Evolutionary conservation across 2,113 vertebrate species (phyloP).

Genomic region (Myrmecobius fasciatus): DNA sequence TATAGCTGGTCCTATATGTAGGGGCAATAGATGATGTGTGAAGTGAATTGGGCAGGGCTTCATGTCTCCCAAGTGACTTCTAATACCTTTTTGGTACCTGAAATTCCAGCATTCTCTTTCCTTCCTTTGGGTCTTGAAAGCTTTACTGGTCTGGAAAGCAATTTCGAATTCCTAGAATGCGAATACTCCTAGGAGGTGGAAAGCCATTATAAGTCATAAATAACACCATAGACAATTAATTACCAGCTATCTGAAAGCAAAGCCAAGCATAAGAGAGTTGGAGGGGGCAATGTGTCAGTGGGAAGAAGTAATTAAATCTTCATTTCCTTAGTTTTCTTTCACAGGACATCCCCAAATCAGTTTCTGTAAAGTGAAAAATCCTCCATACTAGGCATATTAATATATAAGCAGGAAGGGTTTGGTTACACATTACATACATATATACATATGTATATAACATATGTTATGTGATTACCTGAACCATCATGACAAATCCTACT

Average conservation of each 20-base stretch:
- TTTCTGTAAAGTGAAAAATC: neutral
- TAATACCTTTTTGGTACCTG: neutral
- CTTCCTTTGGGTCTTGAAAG: neutral
- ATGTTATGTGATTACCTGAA: neutral
- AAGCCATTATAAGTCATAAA: neutral
- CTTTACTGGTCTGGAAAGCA: neutral
- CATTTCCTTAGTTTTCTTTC: neutral
- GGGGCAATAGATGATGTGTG: neutral
- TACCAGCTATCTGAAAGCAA: neutral
- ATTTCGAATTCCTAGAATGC: neutral
- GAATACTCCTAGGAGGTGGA: neutral
- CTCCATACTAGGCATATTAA: neutral
- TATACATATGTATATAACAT: no score
- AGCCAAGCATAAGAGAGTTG: neutral
- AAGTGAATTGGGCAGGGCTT: neutral
- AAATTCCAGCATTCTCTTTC: neutral
- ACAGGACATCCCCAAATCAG: neutral
- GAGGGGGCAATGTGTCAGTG: neutral
- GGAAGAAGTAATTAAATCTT: neutral
- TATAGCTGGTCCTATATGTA: neutral
- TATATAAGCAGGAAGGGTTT: neutral
- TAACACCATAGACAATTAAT: neutral
- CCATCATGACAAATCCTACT: neutral
- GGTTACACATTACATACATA: neutral
- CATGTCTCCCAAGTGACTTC: neutral